These are phyloP conservation scores for Lasioglossum calceatum DNA, from an alignment of 2,888 invertebrate species.

Conservation along the genomic window DNA sequence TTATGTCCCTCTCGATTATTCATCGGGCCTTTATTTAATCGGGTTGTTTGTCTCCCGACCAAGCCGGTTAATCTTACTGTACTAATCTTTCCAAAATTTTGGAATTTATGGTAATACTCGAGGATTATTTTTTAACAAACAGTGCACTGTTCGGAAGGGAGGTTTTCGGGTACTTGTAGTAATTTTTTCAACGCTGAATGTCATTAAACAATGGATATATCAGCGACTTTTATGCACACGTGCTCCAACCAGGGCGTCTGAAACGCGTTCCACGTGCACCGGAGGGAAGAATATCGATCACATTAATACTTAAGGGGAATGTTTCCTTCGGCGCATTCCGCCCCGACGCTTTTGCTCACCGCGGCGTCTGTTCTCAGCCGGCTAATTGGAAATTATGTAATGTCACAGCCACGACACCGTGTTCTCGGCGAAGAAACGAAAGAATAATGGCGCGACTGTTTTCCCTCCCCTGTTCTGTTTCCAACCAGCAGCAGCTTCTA, in stretches of 20 bases:
- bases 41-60: no score
- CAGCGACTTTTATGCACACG: neutral
- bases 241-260: no score
- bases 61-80: no score
- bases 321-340: neutral
- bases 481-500: neutral
- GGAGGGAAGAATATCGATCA: neutral
- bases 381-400: slow-evolving; percentile 59
- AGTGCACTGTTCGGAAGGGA: neutral
- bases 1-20: no score
- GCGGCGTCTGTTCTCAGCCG: slow-evolving; percentile 18
- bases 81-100: no score
- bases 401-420: slow-evolving; percentile 26
- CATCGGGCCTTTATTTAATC: no score
- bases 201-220: neutral
- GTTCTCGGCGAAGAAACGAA: slow-evolving; percentile 25
- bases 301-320: neutral
- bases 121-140: no score
- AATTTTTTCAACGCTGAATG: neutral
- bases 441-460: slow-evolving; percentile 12
- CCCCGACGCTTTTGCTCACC: slow-evolving; percentile 33
- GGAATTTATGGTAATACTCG: no score
- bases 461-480: slow-evolving; percentile 1
- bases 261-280: neutral
- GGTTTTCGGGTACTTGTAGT: neutral